phyloP scores from a whole-genome alignment of 2,797 vertebrate genomes.

The Manis crassicaudata region DNA sequence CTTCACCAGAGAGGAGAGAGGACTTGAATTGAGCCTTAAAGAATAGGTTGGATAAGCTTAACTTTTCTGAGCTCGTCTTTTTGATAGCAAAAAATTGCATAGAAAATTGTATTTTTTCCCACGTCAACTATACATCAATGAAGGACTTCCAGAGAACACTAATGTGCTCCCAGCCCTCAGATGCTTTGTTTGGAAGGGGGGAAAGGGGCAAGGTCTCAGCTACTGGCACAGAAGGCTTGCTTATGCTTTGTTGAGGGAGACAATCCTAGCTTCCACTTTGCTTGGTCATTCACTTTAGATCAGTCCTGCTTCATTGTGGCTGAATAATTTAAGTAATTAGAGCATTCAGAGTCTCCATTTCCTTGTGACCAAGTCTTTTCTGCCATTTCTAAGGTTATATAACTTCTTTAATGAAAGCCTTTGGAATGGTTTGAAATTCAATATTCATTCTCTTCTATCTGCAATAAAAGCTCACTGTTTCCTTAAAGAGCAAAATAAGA shows the following conservation, averaged over 20 bases:
- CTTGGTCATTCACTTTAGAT: constrained; percentile 5
- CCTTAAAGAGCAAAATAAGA: constrained; percentile 25
- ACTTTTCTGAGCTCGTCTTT: neutral
- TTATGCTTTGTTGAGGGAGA: constrained; percentile 36
- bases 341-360: constrained; percentile 24
- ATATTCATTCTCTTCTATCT: constrained; percentile 14
- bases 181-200: neutral
- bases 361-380: neutral
- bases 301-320: constrained; percentile 10
- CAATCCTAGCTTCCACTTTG: neutral
- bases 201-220: neutral
- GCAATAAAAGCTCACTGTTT: constrained; percentile 22
- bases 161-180: neutral
- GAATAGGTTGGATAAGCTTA: neutral
- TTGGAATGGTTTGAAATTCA: constrained; percentile 16
- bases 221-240: neutral
- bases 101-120: neutral
- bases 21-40: neutral
- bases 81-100: neutral
- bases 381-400: constrained; percentile 36
- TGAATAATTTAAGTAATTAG: constrained; percentile 50
- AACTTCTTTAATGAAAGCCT: constrained; percentile 24
- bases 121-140: neutral
- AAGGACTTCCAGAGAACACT: neutral
- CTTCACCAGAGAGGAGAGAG: neutral